Evolutionary conservation across 2,888 invertebrate species (phyloP).

Genomic region (Troides aeacus): DNA sequence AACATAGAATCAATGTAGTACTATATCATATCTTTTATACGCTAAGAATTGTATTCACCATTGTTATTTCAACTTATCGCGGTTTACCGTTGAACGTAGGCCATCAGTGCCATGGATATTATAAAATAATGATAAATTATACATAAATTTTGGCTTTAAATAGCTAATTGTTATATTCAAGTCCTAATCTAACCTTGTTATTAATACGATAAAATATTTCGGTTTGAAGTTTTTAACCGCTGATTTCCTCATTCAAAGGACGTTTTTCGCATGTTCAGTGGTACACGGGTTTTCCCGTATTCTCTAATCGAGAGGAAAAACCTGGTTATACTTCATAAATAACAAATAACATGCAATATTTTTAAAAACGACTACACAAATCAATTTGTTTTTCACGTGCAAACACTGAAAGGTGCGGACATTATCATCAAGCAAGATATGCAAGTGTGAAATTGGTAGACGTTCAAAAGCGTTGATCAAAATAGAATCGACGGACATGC

Average conservation of each 20-base stretch:
- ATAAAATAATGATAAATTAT: neutral
- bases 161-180: neutral
- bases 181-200: too few species aligned
- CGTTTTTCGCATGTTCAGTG: neutral
- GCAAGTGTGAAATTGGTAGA: slow-evolving; percentile 45
- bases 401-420: neutral
- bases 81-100: too few species aligned
- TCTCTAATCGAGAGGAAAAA: slow-evolving; percentile 1
- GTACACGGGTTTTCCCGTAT: neutral
- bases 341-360: neutral
- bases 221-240: neutral
- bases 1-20: too few species aligned
- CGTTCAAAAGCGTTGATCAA: slow-evolving; percentile 48
- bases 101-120: too few species aligned
- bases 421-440: slow-evolving; percentile 2
- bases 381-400: neutral
- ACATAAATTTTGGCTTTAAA: neutral
- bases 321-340: neutral
- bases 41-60: too few species aligned
- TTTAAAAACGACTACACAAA: neutral
- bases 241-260: slow-evolving; percentile 8
- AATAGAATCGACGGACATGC: slow-evolving; percentile 50
- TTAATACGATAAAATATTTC: neutral
- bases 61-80: too few species aligned
- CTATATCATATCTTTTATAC: too few species aligned